Conservation (phyloP, 2,888 invertebrate species). For the Noctua comes region DNA sequence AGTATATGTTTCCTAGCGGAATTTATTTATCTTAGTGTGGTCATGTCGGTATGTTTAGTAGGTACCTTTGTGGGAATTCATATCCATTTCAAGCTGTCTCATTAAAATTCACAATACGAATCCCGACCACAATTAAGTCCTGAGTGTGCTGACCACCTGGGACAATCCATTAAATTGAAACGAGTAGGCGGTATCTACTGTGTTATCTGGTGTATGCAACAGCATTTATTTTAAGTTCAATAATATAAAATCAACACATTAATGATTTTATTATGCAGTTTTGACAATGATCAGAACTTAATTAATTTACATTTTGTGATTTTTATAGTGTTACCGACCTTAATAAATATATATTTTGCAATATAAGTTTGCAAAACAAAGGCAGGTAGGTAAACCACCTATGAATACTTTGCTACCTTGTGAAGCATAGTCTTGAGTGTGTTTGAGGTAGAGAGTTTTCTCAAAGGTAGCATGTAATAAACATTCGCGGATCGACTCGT, state of each 20-base stretch:
- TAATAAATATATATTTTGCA: too few relatives aligned
- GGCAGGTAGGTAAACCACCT: not conserved
- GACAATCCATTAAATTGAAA: slow-evolving; percentile 49
- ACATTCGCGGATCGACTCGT: slow-evolving; percentile 13
- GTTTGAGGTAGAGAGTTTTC: not conserved
- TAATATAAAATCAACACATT: not conserved
- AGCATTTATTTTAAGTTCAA: slow-evolving; percentile 1
- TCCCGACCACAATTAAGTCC: slow-evolving; percentile 49
- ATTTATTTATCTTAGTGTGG: slow-evolving; percentile 33
- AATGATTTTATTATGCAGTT: not conserved
- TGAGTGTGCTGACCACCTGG: slow-evolving; percentile 51
- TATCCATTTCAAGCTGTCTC: slow-evolving; percentile 48
- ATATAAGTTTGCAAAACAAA: not conserved
- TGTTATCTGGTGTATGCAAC: not conserved
- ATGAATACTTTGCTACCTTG: not conserved
- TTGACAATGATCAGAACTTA: not conserved
- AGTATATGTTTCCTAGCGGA: slow-evolving; percentile 16
- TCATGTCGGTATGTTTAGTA: slow-evolving; percentile 15
- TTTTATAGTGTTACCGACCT: not conserved
- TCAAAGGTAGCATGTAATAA: slow-evolving; percentile 10
- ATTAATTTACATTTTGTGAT: not conserved
- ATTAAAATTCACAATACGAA: slow-evolving; percentile 61
- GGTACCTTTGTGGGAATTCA: slow-evolving; percentile 34
- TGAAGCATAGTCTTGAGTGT: slow-evolving; percentile 8
- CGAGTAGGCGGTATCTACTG: slow-evolving; percentile 12